phyloP scores from a whole-genome alignment of 2,888 invertebrate genomes.

The Papilio protenor region DNA sequence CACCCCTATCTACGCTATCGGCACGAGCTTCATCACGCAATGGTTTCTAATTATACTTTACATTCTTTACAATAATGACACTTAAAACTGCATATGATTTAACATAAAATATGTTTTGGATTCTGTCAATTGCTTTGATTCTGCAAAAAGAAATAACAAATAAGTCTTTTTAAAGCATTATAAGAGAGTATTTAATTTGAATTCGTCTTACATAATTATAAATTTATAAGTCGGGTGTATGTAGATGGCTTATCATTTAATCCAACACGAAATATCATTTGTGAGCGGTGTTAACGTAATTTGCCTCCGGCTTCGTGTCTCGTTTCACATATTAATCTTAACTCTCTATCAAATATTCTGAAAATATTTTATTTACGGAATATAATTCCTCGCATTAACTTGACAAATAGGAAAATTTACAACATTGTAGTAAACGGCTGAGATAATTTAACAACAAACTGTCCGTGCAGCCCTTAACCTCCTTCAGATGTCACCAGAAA shows the following conservation, averaged over 20 bases:
- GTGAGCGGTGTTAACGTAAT: slow-evolving; percentile 30
- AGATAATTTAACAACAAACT: background rate
- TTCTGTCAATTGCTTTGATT: too few relatives aligned
- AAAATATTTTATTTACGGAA: background rate
- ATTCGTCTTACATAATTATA: background rate
- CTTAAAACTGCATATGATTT: background rate
- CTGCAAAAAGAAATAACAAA: too few relatives aligned
- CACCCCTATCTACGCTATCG: slow-evolving; percentile 90
- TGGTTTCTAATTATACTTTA: slow-evolving; percentile 80
- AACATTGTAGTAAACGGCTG: too few relatives aligned
- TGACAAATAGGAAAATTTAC: background rate
- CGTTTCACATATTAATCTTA: slow-evolving; percentile 29
- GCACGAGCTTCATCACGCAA: slow-evolving; percentile 90
- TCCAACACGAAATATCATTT: slow-evolving; percentile 35
- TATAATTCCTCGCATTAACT: background rate
- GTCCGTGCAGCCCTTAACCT: background rate
- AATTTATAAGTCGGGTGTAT: background rate
- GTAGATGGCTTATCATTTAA: slow-evolving; percentile 30
- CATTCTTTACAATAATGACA: background rate
- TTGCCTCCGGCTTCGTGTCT: background rate
- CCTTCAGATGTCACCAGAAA: background rate
- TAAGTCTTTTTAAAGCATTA: too few relatives aligned
- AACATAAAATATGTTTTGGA: background rate
- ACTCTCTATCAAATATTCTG: background rate
- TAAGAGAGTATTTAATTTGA: too few relatives aligned